Conservation (phyloP, 2,113 vertebrate species). For the Shinisaurus crocodilurus region DNA sequence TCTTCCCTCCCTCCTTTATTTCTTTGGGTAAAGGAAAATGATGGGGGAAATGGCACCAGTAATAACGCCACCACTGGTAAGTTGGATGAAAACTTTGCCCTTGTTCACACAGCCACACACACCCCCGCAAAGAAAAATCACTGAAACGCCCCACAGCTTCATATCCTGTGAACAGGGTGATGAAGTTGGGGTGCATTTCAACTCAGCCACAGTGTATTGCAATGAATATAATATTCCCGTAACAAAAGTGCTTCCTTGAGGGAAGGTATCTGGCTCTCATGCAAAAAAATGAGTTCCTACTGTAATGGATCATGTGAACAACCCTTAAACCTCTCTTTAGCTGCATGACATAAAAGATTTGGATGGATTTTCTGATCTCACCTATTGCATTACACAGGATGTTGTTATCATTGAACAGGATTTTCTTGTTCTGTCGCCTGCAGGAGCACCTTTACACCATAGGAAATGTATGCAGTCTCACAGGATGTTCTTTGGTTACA, state of each 20-base stretch:
- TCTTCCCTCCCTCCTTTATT: no score
- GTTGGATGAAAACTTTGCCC: not conserved
- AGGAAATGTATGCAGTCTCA: not conserved
- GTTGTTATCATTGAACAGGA: not conserved
- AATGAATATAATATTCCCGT: not conserved
- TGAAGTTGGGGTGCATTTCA: not conserved
- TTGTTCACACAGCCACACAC: not conserved
- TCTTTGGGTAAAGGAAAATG: not conserved
- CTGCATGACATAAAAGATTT: not conserved
- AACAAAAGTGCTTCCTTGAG: not conserved
- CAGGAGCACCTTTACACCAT: not conserved
- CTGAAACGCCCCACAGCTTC: not conserved
- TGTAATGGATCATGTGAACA: not conserved
- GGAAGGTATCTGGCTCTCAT: not conserved
- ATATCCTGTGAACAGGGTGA: not conserved
- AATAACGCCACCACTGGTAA: not conserved
- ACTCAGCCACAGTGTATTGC: not conserved
- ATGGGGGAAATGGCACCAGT: not conserved
- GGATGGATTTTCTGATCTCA: not conserved
- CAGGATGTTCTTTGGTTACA: not conserved
- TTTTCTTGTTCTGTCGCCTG: not conserved
- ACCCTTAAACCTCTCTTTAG: not conserved
- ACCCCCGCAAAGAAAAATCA: not conserved
- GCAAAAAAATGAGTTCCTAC: not conserved
- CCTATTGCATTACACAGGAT: not conserved